Base-by-base conservation (phyloP, 1,140 invertebrate species). In the Euwallacea similis region DNA sequence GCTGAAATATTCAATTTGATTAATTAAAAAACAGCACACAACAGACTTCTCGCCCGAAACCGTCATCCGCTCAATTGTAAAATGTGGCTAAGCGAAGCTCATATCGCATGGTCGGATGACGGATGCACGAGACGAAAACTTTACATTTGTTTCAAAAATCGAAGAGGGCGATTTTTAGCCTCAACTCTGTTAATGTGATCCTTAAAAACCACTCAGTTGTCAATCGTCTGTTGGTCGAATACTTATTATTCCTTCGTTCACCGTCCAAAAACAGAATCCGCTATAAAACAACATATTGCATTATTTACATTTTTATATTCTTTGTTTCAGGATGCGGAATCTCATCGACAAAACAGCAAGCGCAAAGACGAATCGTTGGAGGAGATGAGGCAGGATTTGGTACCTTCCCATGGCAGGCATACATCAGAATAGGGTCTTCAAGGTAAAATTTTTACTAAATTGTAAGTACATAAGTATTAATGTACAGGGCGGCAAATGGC, bases 381-480 rank as follows among this genome's bases (percentile, higher is more conserved):
- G 95, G 95, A 0, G 93, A 95, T 77, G 94, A 96, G 80, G 93
- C 94, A 0, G 94, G 93, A 44, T 97, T 97, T 81, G 95, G 94
- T 54, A 93, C 92, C 66, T 97, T 97, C 82, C 95, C 95, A 42
- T 97, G 95, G 95, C 94, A 96, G 87, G 96, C 95, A 0, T 96
- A 97, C 83, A 96, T 97, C 74, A 86, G 94, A 78, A 96, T 97
- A 66, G 90, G 94, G 79, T 90, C 93, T 68, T 87, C 88, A 73
- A 87, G 88, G 88, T 89, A 78, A 77, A 33, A 1, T 11, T 53
- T 8, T 16, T 4, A 50, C 16, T 64, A 47, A 41, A 9, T 21
- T n/a, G 46, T 46, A 8, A 46, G 47, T 64, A 46, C 46, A 33
- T 16, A 8, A 10, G 7, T 63, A 63, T 33, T 4, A 4, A 33